Base-by-base conservation (phyloP, 2,797 vertebrate species). In the Gallinago solitaria region DNA sequence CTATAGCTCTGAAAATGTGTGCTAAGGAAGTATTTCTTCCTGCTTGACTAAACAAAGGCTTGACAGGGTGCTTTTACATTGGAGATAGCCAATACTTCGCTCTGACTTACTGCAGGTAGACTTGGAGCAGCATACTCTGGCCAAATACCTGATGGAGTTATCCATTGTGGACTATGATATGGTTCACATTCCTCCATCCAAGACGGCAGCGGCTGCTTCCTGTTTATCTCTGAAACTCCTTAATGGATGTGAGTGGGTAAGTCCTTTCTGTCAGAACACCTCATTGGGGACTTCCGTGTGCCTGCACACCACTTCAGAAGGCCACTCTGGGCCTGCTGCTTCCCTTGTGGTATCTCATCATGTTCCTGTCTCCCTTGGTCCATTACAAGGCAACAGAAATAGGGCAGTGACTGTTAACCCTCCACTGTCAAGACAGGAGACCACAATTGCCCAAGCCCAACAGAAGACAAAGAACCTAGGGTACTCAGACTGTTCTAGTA, bases 141-240 rank as follows among this genome's bases (percentile, higher is more conserved):
- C 99, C 5, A 99, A 98, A 88, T 99, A 99, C 89, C 96, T 99
- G 45, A 98, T 99, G 95, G 98, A 99, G 95, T 96, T 99, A 39
- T 98, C 98, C 21, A 98, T 98, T 98, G 43, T 98, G 1, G 98
- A 99, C 93, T 99, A 99, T 0, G 98, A 99, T 5, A 99, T 99
- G 98, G 98, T 98, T 73, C 98, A 98, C 81, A 97, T 98, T 59
- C 97, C 97, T 56, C 98, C 99, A 35, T 99, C 99, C 35, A 97
- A 98, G 70, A 96, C 98, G 77, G 99, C 99, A 16, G 98, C 98
- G 15, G 98, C 98, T 82, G 98, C 99, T 51, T 97, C 98, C 83
- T 98, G 98, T 47, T 97, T 99, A 9, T 97, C 99, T 30, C 97
- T 98, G 47, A 99, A 98, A 95, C 73, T 99, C 64, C 94, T 99